Evolutionary conservation across 2,888 invertebrate genomes (phyloP).

Genomic region (Acronicta alni): DNA sequence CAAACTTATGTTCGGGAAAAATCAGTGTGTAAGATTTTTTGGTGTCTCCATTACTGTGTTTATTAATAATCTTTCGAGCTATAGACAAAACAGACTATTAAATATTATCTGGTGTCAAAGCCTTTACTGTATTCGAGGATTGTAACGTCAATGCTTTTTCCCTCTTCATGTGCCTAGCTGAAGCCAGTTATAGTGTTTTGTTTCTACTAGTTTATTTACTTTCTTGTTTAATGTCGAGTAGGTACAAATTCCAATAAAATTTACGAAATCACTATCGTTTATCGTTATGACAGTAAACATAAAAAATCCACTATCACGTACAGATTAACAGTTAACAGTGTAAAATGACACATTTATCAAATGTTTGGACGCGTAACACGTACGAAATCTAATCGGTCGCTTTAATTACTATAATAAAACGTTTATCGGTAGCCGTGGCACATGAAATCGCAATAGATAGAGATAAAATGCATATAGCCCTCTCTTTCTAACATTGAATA

Average conservation of each 20-base stretch:
- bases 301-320: constrained; percentile 70
- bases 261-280: constrained; percentile 68
- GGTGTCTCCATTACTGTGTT: too few relatives aligned
- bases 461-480: constrained; percentile 76
- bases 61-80: too few relatives aligned
- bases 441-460: constrained; percentile 81
- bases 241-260: constrained; percentile 38
- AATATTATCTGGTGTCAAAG: too few relatives aligned
- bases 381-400: constrained; percentile 78
- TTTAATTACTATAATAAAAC: constrained; percentile 88
- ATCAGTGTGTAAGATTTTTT: too few relatives aligned
- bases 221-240: background rate
- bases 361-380: constrained; percentile 77
- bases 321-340: constrained; percentile 68
- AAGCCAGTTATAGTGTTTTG: too few relatives aligned
- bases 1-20: constrained; percentile 1
- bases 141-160: too few relatives aligned
- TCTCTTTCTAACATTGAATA: constrained; percentile 78
- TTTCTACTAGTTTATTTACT: background rate
- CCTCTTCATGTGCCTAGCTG: too few relatives aligned
- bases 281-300: constrained; percentile 63
- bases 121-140: too few relatives aligned
- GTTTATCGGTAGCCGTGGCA: constrained; percentile 83
- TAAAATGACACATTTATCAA: constrained; percentile 82
- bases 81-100: too few relatives aligned